Base-by-base conservation (phyloP, 1,140 invertebrate genomes). In the Drosophila sulfurigaster region DNA sequence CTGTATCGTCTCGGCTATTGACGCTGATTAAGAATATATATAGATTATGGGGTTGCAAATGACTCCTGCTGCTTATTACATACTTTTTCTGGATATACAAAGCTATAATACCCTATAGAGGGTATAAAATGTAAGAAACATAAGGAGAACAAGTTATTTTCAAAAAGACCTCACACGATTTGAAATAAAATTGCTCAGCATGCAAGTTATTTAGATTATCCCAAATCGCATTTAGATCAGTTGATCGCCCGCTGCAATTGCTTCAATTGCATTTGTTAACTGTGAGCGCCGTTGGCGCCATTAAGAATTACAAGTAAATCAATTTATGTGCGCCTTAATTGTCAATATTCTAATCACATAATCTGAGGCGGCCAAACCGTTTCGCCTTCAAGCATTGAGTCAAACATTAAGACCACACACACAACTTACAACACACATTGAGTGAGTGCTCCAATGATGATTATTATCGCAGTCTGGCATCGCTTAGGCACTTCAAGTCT, bases 261-360 rank as follows among this genome's bases (percentile, higher is more conserved):
- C 38, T 54, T 57, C 52, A 51, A 70, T 66, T 59, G 52, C 25
- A 16, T 38, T 25, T 11, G 16, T 67, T 51, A 13, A 38, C 16
- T n/a, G n/a, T n/a, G 13, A 16, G 3, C 63, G 51, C 54, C 73
- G 51, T 30, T 30, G 79, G 75, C 82, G 78, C 81, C 82, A 87
- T 70, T 59, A 71, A 64, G 81, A 85, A 85, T 86, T 79, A 87
- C 79, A 88, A 68, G 69, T 88, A 87, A 87, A 87, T 87, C 82
- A 87, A 87, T 87, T 87, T 82, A 77, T 75, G 62, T 68, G 63
- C 73, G 32, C 32, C 35, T 76, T 87, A 87, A 87, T 87, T 87
- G 83, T 88, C 80, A 75, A 87, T 87, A 87, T 87, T 87, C 83
- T 86, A 87, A 87, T 87, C 83, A 88, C 83, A 87, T 87, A 87